Base-by-base conservation (phyloP, 2,113 vertebrate species). In the Sapayoa aenigma region DNA sequence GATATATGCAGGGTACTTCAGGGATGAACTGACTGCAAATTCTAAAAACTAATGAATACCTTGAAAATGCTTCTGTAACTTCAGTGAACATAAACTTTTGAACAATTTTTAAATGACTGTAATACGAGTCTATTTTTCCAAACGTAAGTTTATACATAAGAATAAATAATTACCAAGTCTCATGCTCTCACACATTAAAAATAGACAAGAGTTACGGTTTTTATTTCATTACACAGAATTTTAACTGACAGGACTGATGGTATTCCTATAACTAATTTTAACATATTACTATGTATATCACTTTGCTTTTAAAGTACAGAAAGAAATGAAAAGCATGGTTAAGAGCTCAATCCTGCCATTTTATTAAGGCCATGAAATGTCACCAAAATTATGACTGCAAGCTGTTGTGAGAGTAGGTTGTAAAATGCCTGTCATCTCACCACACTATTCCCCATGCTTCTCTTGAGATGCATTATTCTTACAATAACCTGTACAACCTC, bases 341-440 rank as follows among this genome's bases (percentile, higher is more conserved):
- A 75, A 71, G 28, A 55, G 16, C 66, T 93, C 68, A 78, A 72
- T 87, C 39, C 65, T 82, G 74, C 21, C 62, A 37, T 59, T 89
- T 91, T 89, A 90, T 89, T 84, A 94, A 84, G 63, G 68, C 33
- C 56, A 72, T 79, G 60, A 93, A 96, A 75, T 47, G 71, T 6
- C 87, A 84, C 60, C 75, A 39, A 95, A 93, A 82, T 55, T 46
- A 72, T 0, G 12, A 89, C 66, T 76, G 20, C 69, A 84, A 84
- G 69, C 30, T 67, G 25, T 77, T 78, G 35, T 31, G 79, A 84
- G 53, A 56, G 39, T 7, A 79, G 69, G 74, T 46, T 15, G 3
- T 69, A 89, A 87, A 82, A 60, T 22, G 23, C 31, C 66, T 46
- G 49, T 89, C 46, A 44, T 68, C 18, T 78, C 74, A 37, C 44